phyloP scores from a whole-genome alignment of 2,888 invertebrate genomes.

The Hermaeophaga mercurialis region DNA sequence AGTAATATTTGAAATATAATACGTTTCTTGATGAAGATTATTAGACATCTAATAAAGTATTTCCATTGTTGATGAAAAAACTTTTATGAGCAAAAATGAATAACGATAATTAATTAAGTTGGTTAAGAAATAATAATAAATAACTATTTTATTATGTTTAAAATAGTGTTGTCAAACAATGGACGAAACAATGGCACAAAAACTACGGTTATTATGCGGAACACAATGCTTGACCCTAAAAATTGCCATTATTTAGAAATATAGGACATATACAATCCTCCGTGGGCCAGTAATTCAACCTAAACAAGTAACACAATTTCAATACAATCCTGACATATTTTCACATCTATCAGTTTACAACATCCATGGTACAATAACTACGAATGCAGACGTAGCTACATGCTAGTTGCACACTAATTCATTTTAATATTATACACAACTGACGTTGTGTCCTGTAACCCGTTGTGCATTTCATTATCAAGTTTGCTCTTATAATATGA shows the following conservation, averaged over 20 bases:
- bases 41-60: too few relatives aligned
- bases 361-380: slow-evolving; percentile 25
- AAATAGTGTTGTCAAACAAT: too few relatives aligned
- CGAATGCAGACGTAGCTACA: slow-evolving; percentile 24
- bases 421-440: slow-evolving; percentile 31
- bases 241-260: not conserved
- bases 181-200: too few relatives aligned
- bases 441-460: slow-evolving; percentile 19
- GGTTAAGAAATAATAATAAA: too few relatives aligned
- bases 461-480: slow-evolving; percentile 17
- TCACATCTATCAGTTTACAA: slow-evolving; percentile 35
- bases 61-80: too few relatives aligned
- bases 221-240: too few relatives aligned
- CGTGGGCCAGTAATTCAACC: slow-evolving; percentile 4
- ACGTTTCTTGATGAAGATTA: too few relatives aligned
- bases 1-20: too few relatives aligned
- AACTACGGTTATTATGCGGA: too few relatives aligned
- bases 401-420: slow-evolving; percentile 29
- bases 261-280: not conserved
- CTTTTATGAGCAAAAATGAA: too few relatives aligned
- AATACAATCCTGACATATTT: slow-evolving; percentile 28
- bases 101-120: too few relatives aligned
- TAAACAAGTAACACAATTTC: slow-evolving; percentile 20
- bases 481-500: slow-evolving; percentile 14
- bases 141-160: too few relatives aligned